A percentile compares a stretch with the other conserved stretches of the same genome.
These are phyloP conservation scores for Mastigias papua DNA, from an alignment of 30 jellyfish, hydroid and myxozoan species.

Conservation along the genomic window DNA sequence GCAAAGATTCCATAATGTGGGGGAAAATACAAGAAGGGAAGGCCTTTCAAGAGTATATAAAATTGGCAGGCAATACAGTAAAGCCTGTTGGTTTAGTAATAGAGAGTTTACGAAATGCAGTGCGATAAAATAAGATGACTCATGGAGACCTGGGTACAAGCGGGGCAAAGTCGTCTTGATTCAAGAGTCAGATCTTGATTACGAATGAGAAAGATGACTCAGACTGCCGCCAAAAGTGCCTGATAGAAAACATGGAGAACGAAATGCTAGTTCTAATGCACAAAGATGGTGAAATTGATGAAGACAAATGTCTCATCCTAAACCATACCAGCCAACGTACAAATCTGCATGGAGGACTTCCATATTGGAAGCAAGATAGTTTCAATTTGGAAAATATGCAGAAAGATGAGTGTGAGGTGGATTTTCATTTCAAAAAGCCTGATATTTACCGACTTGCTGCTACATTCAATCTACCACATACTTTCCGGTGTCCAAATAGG, in stretches of 20 bases:
- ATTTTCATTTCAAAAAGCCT: conserved; percentile 36
- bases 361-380: too few relatives aligned
- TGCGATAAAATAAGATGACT: too few relatives aligned
- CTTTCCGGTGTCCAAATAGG: conserved; percentile 44
- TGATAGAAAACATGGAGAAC: conserved; percentile 3
- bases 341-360: too few relatives aligned
- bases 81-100: not conserved
- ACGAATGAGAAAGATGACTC: too few relatives aligned
- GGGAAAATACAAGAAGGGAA: conserved; percentile 12
- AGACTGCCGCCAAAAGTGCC: conserved; percentile 20
- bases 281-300: too few relatives aligned
- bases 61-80: not conserved
- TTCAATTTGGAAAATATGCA: conserved; percentile 36
- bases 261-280: too few relatives aligned
- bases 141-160: too few relatives aligned
- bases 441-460: conserved; percentile 16
- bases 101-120: too few relatives aligned
- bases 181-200: too few relatives aligned
- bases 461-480: conserved; percentile 42
- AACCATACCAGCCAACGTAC: too few relatives aligned
- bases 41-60: not conserved
- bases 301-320: not conserved
- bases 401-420: conserved; percentile 60
- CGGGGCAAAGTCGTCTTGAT: too few relatives aligned
- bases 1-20: conserved; percentile 25